These are phyloP conservation scores for Micronycteris hirsuta DNA, from an alignment of 2,113 vertebrate genomes.

Conservation along the genomic window DNA sequence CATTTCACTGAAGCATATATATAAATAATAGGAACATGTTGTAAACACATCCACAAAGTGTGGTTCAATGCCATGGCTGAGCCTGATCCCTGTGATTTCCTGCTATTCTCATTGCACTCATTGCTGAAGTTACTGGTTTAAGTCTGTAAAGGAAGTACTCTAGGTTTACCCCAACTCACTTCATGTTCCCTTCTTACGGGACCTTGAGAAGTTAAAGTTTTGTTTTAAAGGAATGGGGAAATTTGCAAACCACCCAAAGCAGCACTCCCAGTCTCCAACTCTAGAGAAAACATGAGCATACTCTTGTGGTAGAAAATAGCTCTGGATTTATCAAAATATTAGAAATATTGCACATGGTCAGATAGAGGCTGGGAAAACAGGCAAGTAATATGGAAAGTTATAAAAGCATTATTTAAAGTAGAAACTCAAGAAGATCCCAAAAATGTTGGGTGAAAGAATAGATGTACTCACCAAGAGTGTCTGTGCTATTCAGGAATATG, in stretches of 20 bases:
- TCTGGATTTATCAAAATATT: background rate
- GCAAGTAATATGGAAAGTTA: background rate
- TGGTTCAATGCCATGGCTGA: background rate
- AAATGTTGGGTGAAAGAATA: background rate
- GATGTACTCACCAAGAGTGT: background rate
- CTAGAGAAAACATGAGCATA: background rate
- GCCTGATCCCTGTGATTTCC: background rate
- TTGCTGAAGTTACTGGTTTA: background rate
- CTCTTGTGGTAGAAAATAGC: background rate
- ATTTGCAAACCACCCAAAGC: background rate
- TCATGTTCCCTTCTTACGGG: background rate
- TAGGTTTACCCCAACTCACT: background rate
- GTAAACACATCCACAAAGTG: slow-evolving; percentile 19
- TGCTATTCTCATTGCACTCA: background rate
- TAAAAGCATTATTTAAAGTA: background rate
- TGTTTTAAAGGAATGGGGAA: background rate
- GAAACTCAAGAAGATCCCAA: background rate
- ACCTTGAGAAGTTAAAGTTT: background rate
- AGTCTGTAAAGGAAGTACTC: background rate
- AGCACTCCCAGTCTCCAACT: background rate
- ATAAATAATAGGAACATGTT: slow-evolving; percentile 46
- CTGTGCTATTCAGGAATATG: background rate
- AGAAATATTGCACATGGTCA: background rate
- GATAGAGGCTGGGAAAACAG: background rate
- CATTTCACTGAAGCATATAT: slow-evolving; percentile 56